Evolutionary conservation across 2,888 invertebrate genomes (phyloP).

Genomic region (Ommatoiulus sabulosus): DNA sequence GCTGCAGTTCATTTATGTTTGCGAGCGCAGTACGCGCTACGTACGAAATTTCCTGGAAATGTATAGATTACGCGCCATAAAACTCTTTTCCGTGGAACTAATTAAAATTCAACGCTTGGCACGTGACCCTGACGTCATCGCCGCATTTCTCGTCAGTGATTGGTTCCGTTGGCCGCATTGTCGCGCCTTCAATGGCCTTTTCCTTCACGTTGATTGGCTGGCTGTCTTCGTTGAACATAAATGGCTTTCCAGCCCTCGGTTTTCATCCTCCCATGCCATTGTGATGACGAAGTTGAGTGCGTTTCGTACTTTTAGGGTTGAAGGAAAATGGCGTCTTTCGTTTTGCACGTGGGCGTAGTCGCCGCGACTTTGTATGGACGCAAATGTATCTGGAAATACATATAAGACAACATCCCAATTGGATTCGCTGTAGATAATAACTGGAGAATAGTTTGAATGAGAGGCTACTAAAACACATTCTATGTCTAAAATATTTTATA

Average conservation of each 20-base stretch:
- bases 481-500: too few species aligned
- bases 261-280: not conserved
- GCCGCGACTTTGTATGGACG: too few species aligned
- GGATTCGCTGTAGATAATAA: too few species aligned
- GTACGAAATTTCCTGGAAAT: conserved; percentile 20
- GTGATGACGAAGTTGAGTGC: not conserved
- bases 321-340: conserved; percentile 35
- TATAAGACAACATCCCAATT: not conserved
- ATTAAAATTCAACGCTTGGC: not conserved
- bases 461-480: too few species aligned
- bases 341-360: not conserved
- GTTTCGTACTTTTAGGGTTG: not conserved
- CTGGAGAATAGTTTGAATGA: not conserved
- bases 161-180: not conserved
- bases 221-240: not conserved
- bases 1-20: not conserved
- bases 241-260: not conserved
- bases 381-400: not conserved
- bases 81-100: not conserved
- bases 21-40: not conserved
- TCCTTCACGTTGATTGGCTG: not conserved
- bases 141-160: not conserved
- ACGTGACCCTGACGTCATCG: not conserved
- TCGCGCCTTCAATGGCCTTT: not conserved
- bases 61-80: conserved; percentile 4